Base-by-base conservation (phyloP, 2,113 vertebrate species). In the Bubalus kerabau region DNA sequence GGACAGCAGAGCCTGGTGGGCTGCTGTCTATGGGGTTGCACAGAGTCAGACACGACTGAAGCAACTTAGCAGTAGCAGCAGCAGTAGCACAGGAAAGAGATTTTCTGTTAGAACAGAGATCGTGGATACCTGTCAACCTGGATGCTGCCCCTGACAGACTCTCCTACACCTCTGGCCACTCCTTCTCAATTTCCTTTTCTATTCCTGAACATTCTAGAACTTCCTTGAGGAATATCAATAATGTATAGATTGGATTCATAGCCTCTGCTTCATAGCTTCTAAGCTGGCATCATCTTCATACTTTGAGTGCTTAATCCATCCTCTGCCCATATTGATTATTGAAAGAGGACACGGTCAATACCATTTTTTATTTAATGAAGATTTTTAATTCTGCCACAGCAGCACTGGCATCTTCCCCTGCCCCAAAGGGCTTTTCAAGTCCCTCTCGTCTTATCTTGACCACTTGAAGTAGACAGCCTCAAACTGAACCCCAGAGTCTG, bases 301-400 rank as follows among this genome's bases (percentile, higher is more conserved):
- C 43, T 84, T 30, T 3, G 6, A 97, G 26, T 94, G 43, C 56
- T 94, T 21, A 78, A 7, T 67, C 76, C 57, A 91, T 71, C 23
- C 57, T 89, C 48, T 84, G 17, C 36, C 54, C n/a, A 46, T 15
- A 32, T 30, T 43, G 52, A 7, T 82, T 81, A 28, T 3, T 81
- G 57, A 36, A 95, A 87, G 7, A 32, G 28, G n/a, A 30, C 40
- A 84, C 16, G 21, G 15, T 30, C 16, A 50, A 36, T 32, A 52
- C 15, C 56, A 24, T 59, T 67, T 94, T 83, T 30, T 17, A 94
- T 24, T 10, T 56, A 60, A 80, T 84, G 3, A 85, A 84, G 21
- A 40, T 82, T 94, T 90, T 91, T 50, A 95, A 93, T 93, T 93
- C 23, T 81, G 52, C 60, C 57, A 24, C 17, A 48, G 86, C 1